Base-by-base conservation (phyloP, 2,888 invertebrate genomes). In the Eutolmus rufibarbis region DNA sequence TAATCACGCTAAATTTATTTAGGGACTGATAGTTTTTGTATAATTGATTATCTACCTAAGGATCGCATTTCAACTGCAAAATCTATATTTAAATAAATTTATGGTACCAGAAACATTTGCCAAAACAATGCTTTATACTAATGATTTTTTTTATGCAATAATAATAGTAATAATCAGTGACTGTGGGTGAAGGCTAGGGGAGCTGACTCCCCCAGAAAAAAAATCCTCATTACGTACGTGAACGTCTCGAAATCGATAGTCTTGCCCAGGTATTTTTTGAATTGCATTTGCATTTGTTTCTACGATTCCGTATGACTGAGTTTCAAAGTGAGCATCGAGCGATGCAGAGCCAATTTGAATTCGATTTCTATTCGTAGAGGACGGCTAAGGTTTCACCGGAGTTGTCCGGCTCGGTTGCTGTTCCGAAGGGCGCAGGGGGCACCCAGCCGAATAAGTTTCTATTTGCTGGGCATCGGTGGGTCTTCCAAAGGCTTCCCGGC, bases 201-300 rank as follows among this genome's bases (percentile, higher is more conserved):
- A 16, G 16, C 43, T 14, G 4, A 16, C 43, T 46, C 51, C 66
- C 66, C 66, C 3, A 28, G 57, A 23, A n/a, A 66, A 66, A 57
- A 9, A 51, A 51, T 51, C 51, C 51, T 51, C 5, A 5, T 51
- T 51, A 51, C n/a, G 51, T 51, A 51, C n/a, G n/a, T 7, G 16
- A 51, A n/a, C n/a, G 5, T 7, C 16, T 46, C 7, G 79, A 28
- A 46, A 79, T 28, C 28, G 43, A 79, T 79, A 37, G 34, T 40
- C 37, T 76, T 37, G 40, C 5, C 2, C 40, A 34, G 16, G 34
- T 1, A 19, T 16, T 76, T 76, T 76, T 76, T 34, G 74, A 85
- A 85, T 85, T 84, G 19, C 82, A 84, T 84, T 85, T 84, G 19
- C 82, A 84, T 84, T 79, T 51, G 31, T 79, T 84, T 84, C 82